Evolutionary conservation across 2,113 vertebrate species (phyloP).

Genomic region (Mesocricetus auratus): DNA sequence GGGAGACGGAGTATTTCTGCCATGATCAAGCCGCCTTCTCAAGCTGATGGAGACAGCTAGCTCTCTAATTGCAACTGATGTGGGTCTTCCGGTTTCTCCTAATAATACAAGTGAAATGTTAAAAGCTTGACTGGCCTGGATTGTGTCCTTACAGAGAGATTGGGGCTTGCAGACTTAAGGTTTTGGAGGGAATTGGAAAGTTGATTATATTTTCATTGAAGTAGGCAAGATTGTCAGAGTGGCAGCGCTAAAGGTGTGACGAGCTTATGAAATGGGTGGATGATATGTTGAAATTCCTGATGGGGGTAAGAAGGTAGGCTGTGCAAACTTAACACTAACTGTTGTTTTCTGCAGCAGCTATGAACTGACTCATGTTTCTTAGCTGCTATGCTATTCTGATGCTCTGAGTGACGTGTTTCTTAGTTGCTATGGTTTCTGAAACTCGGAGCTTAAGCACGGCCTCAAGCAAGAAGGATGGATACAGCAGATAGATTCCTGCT

Average conservation of each 20-base stretch:
- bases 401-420: slow-evolving; percentile 4
- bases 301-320: slow-evolving; percentile 27
- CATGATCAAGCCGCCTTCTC: background rate
- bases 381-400: background rate
- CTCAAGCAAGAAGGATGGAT: slow-evolving; percentile 30
- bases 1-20: background rate
- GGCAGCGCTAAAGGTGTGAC: slow-evolving; percentile 9
- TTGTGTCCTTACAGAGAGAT: slow-evolving; percentile 52
- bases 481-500: slow-evolving; percentile 35
- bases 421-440: background rate
- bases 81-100: background rate
- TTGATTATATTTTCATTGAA: slow-evolving; percentile 60
- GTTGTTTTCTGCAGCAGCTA: slow-evolving; percentile 33
- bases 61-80: background rate
- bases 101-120: background rate
- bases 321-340: slow-evolving; percentile 35
- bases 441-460: background rate
- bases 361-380: slow-evolving; percentile 2
- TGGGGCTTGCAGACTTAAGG: slow-evolving; percentile 23
- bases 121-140: slow-evolving; percentile 38
- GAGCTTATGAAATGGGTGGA: slow-evolving; percentile 44
- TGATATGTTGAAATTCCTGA: slow-evolving; percentile 57
- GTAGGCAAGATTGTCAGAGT: slow-evolving; percentile 48
- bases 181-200: slow-evolving; percentile 19
- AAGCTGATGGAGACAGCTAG: background rate